Percentiles rank a stretch among this genome's conserved stretches.
Evolutionary conservation across 2,113 vertebrate species (phyloP).

Genomic region (Jaculus jaculus): DNA sequence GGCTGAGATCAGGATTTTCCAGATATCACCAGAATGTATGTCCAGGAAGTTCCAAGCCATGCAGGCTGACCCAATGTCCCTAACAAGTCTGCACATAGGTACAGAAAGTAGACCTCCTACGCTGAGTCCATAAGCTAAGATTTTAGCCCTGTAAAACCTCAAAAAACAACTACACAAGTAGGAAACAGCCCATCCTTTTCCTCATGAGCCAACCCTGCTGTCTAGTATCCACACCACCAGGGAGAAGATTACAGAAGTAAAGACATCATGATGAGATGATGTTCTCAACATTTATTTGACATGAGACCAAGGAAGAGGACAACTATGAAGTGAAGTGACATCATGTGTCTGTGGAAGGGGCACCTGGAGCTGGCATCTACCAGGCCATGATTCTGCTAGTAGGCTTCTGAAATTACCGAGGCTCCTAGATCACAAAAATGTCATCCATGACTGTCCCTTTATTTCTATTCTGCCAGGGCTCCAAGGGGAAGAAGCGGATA

Average conservation of each 20-base stretch:
- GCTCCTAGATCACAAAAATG: conserved; percentile 84
- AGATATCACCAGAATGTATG: background rate
- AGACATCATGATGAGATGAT: background rate
- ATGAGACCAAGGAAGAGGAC: background rate
- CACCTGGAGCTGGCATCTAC: background rate
- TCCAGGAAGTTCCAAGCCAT: background rate
- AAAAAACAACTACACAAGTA: background rate
- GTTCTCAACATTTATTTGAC: conserved; percentile 60
- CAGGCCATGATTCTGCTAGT: background rate
- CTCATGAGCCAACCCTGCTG: background rate
- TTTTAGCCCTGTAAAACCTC: background rate
- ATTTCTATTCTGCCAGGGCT: conserved; percentile 94
- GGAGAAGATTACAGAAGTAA: background rate
- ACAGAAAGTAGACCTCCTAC: background rate
- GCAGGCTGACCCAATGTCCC: background rate
- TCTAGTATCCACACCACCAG: too few relatives aligned
- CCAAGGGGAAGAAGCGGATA: conserved; percentile 89
- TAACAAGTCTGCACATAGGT: background rate
- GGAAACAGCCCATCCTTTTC: background rate
- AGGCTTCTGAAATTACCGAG: background rate
- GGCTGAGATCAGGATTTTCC: background rate
- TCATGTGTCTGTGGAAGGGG: background rate
- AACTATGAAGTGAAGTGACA: background rate
- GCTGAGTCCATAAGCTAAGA: background rate
- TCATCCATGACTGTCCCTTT: conserved; percentile 93